These are phyloP conservation scores for Acropora yongei DNA, from an alignment of 64 coral and sea anemone species.

Conservation along the genomic window DNA sequence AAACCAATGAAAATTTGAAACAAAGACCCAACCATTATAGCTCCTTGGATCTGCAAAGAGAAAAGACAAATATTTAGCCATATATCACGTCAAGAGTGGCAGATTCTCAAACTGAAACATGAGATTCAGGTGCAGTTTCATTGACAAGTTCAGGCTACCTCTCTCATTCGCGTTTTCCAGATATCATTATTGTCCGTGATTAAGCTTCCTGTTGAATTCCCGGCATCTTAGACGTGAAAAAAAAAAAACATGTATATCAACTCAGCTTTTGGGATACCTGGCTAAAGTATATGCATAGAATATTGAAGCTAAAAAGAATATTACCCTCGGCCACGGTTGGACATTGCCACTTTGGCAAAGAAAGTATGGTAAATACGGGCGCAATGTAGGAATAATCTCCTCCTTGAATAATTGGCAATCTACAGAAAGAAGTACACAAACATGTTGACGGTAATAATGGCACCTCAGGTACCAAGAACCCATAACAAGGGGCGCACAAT, in stretches of 20 bases:
- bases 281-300: too few species aligned
- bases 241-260: too few species aligned
- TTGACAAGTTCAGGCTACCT: slow-evolving; percentile 1
- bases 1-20: slow-evolving; percentile 91
- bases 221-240: not conserved
- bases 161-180: slow-evolving; percentile 65
- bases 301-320: not conserved
- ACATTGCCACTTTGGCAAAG: slow-evolving; percentile 72
- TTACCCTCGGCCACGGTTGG: not conserved
- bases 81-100: too few species aligned
- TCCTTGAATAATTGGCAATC: slow-evolving; percentile 83
- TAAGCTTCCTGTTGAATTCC: not conserved
- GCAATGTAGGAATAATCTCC: slow-evolving; percentile 78
- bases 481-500: too few species aligned
- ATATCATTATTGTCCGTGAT: slow-evolving; percentile 19
- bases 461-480: too few species aligned
- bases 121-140: not conserved
- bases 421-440: not conserved
- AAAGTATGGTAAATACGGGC: slow-evolving; percentile 85
- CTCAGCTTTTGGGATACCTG: too few species aligned
- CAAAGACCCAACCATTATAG: slow-evolving; percentile 86
- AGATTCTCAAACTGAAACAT: too few species aligned
- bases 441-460: not conserved
- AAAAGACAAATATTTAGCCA: not conserved
- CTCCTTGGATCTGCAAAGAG: slow-evolving; percentile 87